Conservation (phyloP, 2,888 invertebrate genomes). For the Synanthedon myopaeformis region DNA sequence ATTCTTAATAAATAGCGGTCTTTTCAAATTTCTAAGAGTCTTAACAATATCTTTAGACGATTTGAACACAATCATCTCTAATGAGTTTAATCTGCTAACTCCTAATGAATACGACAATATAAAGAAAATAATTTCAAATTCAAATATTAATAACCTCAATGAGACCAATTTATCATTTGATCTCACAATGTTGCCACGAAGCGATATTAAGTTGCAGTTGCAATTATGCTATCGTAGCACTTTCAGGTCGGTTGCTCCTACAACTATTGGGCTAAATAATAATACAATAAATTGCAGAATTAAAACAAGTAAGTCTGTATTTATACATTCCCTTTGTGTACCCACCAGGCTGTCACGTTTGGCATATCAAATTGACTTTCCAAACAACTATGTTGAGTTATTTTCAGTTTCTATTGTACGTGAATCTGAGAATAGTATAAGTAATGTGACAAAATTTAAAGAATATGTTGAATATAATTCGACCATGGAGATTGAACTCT, state of each 20-base stretch:
- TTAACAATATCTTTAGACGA: slow-evolving; percentile 38
- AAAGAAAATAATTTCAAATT: slow-evolving; percentile 18
- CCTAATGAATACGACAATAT: slow-evolving; percentile 32
- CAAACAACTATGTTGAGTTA: slow-evolving; percentile 49
- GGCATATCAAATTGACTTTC: slow-evolving; percentile 35
- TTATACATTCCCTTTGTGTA: slow-evolving; percentile 51
- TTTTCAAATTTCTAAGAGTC: slow-evolving; percentile 59
- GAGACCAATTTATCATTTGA: slow-evolving; percentile 12
- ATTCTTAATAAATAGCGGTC: slow-evolving; percentile 45
- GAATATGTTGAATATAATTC: slow-evolving; percentile 55
- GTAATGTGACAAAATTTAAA: slow-evolving; percentile 42
- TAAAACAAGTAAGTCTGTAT: slow-evolving; percentile 54
- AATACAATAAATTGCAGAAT: slow-evolving; percentile 38
- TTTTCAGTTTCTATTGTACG: slow-evolving; percentile 41
- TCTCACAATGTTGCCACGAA: slow-evolving; percentile 24
- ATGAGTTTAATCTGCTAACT: slow-evolving; percentile 40
- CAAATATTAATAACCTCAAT: slow-evolving; percentile 13
- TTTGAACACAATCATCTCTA: slow-evolving; percentile 38
- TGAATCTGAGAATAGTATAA: slow-evolving; percentile 42
- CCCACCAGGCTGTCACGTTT: slow-evolving; percentile 56
- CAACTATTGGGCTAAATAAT: slow-evolving; percentile 43
- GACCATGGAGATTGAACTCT: slow-evolving; percentile 45
- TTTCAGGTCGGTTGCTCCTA: slow-evolving; percentile 47
- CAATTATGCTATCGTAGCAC: slow-evolving; percentile 49
- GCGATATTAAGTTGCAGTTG: slow-evolving; percentile 43